Evolutionary conservation across 2,797 vertebrate species (phyloP).

Genomic region (Dipus sagitta): DNA sequence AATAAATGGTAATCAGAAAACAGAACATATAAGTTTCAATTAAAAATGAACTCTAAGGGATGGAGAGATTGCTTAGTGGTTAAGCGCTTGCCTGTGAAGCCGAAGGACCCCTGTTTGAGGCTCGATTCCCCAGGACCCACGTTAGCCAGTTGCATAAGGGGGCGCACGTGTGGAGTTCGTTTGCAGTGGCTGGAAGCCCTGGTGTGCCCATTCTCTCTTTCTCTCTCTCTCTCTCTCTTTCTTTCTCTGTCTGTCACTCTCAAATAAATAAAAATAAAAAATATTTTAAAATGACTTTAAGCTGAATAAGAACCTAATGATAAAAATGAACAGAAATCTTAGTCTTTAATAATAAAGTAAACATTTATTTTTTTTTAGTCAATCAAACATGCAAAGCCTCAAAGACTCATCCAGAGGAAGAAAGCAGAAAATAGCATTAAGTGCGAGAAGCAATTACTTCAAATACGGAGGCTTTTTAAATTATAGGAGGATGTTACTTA

Average conservation of each 20-base stretch:
- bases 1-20: slow-evolving; percentile 18
- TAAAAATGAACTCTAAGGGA: background rate
- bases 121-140: too few relatives aligned
- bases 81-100: too few relatives aligned
- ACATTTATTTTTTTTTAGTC: slow-evolving; percentile 18
- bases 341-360: slow-evolving; percentile 42
- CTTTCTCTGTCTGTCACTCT: too few relatives aligned
- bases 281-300: background rate
- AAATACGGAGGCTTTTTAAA: background rate
- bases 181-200: too few relatives aligned
- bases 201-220: too few relatives aligned
- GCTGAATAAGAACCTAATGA: slow-evolving; percentile 33
- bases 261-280: too few relatives aligned
- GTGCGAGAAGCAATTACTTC: background rate
- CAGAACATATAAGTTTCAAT: background rate
- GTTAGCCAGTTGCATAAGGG: too few relatives aligned
- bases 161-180: too few relatives aligned
- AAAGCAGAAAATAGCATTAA: background rate
- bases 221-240: too few relatives aligned
- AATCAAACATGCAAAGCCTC: background rate
- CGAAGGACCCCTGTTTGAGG: too few relatives aligned
- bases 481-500: background rate
- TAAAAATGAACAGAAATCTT: slow-evolving; percentile 10
- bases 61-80: too few relatives aligned
- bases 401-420: background rate